Evolutionary conservation across 1,140 invertebrate genomes (phyloP).

Genomic region (Conopomorpha cramerella): DNA sequence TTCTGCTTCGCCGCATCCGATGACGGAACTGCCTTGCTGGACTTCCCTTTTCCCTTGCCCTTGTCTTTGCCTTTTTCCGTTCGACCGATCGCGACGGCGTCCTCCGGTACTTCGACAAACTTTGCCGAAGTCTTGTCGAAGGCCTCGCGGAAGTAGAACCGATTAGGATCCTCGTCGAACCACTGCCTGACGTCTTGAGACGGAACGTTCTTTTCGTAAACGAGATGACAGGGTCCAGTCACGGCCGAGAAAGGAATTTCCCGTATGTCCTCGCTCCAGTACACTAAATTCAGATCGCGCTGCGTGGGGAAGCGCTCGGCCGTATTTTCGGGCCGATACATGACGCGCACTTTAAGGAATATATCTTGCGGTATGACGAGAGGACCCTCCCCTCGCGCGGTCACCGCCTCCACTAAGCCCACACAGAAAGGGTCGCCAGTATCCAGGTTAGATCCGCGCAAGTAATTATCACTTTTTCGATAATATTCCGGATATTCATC

Average conservation of each 20-base stretch:
- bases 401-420: conserved; percentile 68
- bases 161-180: conserved; percentile 65
- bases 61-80: conserved; percentile 67
- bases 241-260: conserved; percentile 47
- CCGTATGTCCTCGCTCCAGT: conserved; percentile 76
- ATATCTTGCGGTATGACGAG: conserved; percentile 64
- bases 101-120: conserved; percentile 67
- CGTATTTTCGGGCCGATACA: conserved; percentile 82
- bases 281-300: conserved; percentile 75
- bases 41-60: conserved; percentile 74
- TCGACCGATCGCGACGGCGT: conserved; percentile 64
- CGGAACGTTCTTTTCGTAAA: conserved; percentile 44
- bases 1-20: conserved; percentile 17
- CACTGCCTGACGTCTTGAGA: conserved; percentile 62
- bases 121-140: conserved; percentile 66
- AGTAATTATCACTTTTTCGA: conserved; percentile 69
- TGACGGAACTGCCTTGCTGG: conserved; percentile 43
- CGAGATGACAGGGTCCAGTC: conserved; percentile 34
- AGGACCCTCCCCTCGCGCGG: conserved; percentile 52
- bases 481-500: conserved; percentile 79
- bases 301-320: conserved; percentile 64
- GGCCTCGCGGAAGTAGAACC: conserved; percentile 78
- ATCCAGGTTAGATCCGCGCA: conserved; percentile 75
- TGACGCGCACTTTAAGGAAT: conserved; percentile 69
- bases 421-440: conserved; percentile 79